Evolutionary conservation across 37 sponge, comb jelly and placozoan species (phyloP).

Genomic region (Aplysina aerophoba): DNA sequence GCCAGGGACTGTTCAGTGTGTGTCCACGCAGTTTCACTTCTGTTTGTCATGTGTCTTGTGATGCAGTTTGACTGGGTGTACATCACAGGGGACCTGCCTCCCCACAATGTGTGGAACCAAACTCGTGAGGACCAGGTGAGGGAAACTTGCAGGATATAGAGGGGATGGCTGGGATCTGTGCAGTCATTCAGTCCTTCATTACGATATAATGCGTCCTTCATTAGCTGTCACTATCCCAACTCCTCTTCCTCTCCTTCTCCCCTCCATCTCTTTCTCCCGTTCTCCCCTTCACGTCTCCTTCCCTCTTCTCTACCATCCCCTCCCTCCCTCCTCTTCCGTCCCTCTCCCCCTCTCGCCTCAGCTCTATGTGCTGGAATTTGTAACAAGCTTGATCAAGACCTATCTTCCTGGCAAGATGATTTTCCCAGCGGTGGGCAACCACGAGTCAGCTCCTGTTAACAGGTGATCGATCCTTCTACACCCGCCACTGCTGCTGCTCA

Average conservation of each 20-base stretch:
- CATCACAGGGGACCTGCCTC: conserved; percentile 97
- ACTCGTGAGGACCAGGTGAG: conserved; percentile 72
- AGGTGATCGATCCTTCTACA: conserved; percentile 48
- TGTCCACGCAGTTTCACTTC: neutral
- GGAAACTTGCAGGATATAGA: too few relatives aligned
- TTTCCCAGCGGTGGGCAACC: conserved; percentile 90
- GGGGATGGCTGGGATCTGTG: too few relatives aligned
- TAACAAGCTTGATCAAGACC: conserved; percentile 58
- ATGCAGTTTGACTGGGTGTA: conserved; percentile 86
- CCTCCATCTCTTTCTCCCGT: too few relatives aligned
- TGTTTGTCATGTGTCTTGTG: neutral
- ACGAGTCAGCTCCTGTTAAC: conserved; percentile 92
- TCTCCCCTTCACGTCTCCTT: too few relatives aligned
- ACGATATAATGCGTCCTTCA: too few relatives aligned
- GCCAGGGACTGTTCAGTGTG: neutral
- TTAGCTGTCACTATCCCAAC: too few relatives aligned
- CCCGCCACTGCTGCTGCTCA: too few relatives aligned
- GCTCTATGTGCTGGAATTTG: conserved; percentile 50
- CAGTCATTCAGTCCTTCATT: too few relatives aligned
- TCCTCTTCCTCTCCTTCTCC: neutral
- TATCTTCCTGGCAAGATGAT: conserved; percentile 79
- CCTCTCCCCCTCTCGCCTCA: neutral
- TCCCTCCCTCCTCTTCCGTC: too few relatives aligned
- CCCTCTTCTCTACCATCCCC: too few relatives aligned
- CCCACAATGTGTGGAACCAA: conserved; percentile 98